These are phyloP conservation scores for Chiloscyllium punctatum DNA, from an alignment of 2,797 vertebrate species.

Conservation along the genomic window DNA sequence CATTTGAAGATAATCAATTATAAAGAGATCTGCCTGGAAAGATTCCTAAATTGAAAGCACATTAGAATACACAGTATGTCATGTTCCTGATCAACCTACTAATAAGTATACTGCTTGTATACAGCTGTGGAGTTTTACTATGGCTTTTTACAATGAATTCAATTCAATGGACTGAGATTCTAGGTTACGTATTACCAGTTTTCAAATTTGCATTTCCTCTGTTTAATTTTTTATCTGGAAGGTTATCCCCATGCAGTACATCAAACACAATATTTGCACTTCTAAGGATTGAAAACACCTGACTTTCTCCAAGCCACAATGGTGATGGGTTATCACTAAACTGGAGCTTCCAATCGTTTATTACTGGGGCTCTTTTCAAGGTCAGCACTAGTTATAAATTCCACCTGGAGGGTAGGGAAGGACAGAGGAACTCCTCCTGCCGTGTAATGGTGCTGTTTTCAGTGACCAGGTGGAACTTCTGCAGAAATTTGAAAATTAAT, in stretches of 20 bases:
- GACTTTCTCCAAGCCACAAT: too few relatives aligned
- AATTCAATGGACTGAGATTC: neutral
- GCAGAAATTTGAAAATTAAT: too few relatives aligned
- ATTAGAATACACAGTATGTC: neutral
- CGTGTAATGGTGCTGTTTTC: too few relatives aligned
- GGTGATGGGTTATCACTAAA: too few relatives aligned
- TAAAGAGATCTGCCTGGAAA: neutral
- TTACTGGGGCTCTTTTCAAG: too few relatives aligned
- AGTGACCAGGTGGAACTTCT: too few relatives aligned
- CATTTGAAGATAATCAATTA: neutral
- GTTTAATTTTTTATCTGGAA: neutral
- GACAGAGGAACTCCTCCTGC: too few relatives aligned
- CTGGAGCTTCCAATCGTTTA: too few relatives aligned
- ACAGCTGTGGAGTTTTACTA: neutral
- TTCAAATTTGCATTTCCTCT: neutral
- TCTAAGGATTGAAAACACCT: too few relatives aligned
- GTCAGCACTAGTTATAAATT: too few relatives aligned
- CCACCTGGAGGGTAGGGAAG: too few relatives aligned
- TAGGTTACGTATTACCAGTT: neutral
- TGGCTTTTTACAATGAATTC: neutral
- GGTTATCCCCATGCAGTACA: neutral
- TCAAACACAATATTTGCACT: neutral
- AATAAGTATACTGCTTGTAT: neutral
- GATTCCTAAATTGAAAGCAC: neutral
- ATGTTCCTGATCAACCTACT: neutral